Conservation (phyloP, 2,888 invertebrate species). For the Tortrix viridana region DNA sequence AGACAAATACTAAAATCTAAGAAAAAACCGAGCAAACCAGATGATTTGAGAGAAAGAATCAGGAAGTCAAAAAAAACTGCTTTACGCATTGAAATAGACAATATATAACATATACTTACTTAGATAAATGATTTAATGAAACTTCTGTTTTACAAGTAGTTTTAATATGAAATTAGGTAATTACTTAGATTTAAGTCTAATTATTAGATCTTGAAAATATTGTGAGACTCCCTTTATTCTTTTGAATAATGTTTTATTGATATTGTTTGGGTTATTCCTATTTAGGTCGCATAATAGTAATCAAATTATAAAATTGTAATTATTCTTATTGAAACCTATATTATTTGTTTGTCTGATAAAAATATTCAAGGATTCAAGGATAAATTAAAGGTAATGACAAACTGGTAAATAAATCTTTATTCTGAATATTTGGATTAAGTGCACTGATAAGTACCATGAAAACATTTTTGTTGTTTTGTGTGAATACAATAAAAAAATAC, state of each 20-base stretch:
- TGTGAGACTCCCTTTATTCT: slow-evolving; percentile 7
- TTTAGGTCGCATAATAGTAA: background rate
- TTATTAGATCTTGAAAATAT: background rate
- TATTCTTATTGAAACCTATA: background rate
- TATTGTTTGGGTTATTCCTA: background rate
- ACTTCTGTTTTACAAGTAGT: background rate
- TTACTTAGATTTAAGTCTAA: slow-evolving; percentile 13
- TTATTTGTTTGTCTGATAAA: background rate
- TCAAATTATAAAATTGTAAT: background rate
- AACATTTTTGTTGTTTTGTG: slow-evolving; percentile 4
- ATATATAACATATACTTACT: slow-evolving; percentile 51
- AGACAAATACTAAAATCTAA: slow-evolving; percentile 67
- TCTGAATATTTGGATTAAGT: slow-evolving; percentile 24
- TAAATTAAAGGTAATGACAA: slow-evolving; percentile 8
- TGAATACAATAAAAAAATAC: slow-evolving; percentile 4
- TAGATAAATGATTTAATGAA: slow-evolving; percentile 5
- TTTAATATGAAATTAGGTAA: slow-evolving; percentile 19
- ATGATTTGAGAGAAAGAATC: slow-evolving; percentile 70
- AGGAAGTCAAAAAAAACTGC: slow-evolving; percentile 69
- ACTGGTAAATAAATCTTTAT: slow-evolving; percentile 33
- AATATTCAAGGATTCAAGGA: background rate
- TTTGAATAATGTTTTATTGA: slow-evolving; percentile 6
- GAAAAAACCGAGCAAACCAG: slow-evolving; percentile 54
- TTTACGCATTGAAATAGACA: slow-evolving; percentile 80
- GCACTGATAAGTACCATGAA: slow-evolving; percentile 26